Conservation (phyloP, 2,888 invertebrate genomes). For the Drosophila quasianomalipes region DNA sequence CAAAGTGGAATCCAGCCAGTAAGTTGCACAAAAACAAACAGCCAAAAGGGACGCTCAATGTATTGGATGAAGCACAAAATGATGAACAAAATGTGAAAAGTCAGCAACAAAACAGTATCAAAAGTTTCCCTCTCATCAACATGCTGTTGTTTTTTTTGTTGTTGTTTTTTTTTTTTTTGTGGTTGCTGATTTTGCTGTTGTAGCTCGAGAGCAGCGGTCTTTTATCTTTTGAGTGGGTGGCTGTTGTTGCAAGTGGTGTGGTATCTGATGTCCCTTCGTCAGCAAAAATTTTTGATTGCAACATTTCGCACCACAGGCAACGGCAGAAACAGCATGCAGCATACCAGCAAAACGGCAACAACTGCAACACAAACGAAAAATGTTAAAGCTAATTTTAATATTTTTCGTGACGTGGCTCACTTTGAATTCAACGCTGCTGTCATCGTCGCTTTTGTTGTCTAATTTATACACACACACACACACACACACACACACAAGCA, state of each 20-base stretch:
- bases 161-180: not conserved
- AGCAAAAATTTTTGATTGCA: constrained; percentile 76
- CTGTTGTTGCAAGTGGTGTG: constrained; percentile 8
- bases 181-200: constrained; percentile 1
- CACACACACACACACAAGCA: constrained; percentile 3
- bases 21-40: constrained; percentile 48
- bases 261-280: not conserved
- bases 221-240: constrained; percentile 61
- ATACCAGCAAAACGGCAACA: constrained; percentile 21
- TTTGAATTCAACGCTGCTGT: constrained; percentile 62
- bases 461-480: constrained; percentile 42
- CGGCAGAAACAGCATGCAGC: constrained; percentile 14
- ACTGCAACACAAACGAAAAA: constrained; percentile 51
- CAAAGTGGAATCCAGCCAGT: constrained; percentile 54
- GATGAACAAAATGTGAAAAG: constrained; percentile 52
- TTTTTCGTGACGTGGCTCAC: constrained; percentile 84
- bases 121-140: constrained; percentile 55
- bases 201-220: constrained; percentile 32
- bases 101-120: constrained; percentile 64
- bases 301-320: constrained; percentile 76
- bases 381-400: constrained; percentile 84
- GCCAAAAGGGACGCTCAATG: constrained; percentile 52
- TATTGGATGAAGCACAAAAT: constrained; percentile 31
- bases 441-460: constrained; percentile 62
- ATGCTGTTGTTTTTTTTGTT: not conserved